Percentiles rank a stretch among this genome's conserved stretches.
These are phyloP conservation scores for Drosophila truncata DNA, from an alignment of 1,140 invertebrate genomes.

Conservation along the genomic window DNA sequence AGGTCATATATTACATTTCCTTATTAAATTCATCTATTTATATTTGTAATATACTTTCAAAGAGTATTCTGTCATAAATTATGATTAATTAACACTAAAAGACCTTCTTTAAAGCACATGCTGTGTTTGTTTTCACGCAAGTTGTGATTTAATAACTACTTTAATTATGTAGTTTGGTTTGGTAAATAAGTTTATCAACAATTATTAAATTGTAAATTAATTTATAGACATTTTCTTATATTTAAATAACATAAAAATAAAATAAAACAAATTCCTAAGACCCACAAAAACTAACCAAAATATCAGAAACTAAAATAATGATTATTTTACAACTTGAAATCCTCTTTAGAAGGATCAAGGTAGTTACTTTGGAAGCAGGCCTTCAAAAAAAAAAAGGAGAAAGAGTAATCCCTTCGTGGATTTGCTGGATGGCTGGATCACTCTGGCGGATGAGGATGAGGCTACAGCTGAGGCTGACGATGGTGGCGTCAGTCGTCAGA, in stretches of 20 bases:
- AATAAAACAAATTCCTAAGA: not conserved
- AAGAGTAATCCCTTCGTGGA: conserved; percentile 33
- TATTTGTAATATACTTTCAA: not conserved
- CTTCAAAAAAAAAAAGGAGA: conserved; percentile 1
- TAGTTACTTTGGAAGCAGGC: conserved; percentile 12
- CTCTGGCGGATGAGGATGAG: conserved; percentile 21
- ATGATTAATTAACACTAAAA: conserved; percentile 11
- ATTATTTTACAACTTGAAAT: conserved; percentile 4
- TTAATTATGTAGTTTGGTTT: not conserved
- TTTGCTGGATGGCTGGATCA: conserved; percentile 29
- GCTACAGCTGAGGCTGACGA: conserved; percentile 3
- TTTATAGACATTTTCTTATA: not conserved
- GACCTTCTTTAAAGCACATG: not conserved
- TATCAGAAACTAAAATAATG: not conserved
- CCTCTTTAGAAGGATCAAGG: not conserved
- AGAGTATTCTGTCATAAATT: conserved; percentile 7
- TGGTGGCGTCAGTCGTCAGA: conserved; percentile 49
- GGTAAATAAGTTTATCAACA: not conserved
- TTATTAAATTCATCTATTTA: no score
- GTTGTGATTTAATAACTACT: not conserved
- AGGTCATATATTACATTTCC: not conserved
- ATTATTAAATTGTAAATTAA: not conserved
- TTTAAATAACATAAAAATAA: not conserved
- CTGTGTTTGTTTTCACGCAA: not conserved
- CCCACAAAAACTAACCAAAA: not conserved